Conservation (phyloP, 1,140 invertebrate genomes). For the Protaetia brevitarsis region DNA sequence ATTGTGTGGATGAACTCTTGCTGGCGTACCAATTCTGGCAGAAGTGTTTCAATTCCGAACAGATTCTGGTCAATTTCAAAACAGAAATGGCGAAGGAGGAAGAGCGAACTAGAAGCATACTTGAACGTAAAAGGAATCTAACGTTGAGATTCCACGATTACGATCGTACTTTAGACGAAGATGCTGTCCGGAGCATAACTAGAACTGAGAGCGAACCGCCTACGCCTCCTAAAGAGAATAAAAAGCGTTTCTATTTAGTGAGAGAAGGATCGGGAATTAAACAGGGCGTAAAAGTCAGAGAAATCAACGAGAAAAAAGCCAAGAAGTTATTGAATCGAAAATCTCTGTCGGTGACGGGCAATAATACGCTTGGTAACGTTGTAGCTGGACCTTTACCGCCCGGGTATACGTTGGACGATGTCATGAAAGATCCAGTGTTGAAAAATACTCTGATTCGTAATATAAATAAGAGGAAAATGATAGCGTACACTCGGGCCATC, state of each 20-base stretch:
- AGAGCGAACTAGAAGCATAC: neutral
- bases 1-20: neutral
- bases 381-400: neutral
- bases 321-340: neutral
- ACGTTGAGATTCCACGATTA: neutral
- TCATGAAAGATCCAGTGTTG: neutral
- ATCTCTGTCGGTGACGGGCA: neutral
- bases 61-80: neutral
- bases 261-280: neutral
- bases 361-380: neutral
- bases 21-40: neutral
- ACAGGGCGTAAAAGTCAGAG: neutral
- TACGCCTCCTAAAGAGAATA: neutral
- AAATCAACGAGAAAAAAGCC: slow-evolving; percentile 8
- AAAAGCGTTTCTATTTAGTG: neutral
- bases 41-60: neutral
- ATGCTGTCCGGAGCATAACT: neutral
- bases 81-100: neutral
- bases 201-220: neutral
- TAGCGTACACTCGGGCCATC: neutral
- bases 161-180: neutral
- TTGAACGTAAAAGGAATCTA: neutral
- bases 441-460: neutral
- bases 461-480: slow-evolving; percentile 1
- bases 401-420: neutral